Base-by-base conservation (phyloP, 2,888 invertebrate genomes). In the Globia sparganii region DNA sequence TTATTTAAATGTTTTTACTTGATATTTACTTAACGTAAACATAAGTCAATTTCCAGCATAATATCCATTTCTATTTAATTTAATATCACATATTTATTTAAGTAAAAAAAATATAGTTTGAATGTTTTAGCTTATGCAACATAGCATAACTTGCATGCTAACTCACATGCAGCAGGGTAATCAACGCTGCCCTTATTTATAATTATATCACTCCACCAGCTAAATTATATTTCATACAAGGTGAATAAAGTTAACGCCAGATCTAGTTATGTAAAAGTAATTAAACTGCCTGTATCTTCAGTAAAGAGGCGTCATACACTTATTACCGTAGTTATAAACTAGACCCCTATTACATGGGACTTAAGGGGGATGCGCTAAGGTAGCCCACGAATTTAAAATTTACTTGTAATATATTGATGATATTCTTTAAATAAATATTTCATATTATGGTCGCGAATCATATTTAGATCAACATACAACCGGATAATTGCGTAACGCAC, bases 111-210 rank as follows among this genome's bases (percentile, higher is more conserved):
- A 67, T 49, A 67, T 40, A 11, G n/a, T 34, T 59, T 21, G 0
- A 31, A 2, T 53, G 53, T 68, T 74, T 69, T 59, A 31, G 58
- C 59, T 25, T 66, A 15, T 34, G 69, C 31, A 70, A 66, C 56
- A 71, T 61, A 58, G 1, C 37, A 4, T 77, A 34, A 72, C 37
- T 28, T 56, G 8, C 34, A 78, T 65, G 49, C 65, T 15, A 66
- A 72, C 78, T 72, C 61, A 66, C 80, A 79, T 73, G 70, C 70
- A 72, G 15, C 11, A 49, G 9, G 28, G 66, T 49, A 40, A 72
- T 80, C 49, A 80, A 49, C 46, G 53, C 69, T 62, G 76, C 46
- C 69, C 49, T 59, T 64, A 75, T 80, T 80, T 68, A 46, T 80
- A 76, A 76, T 76, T 70, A 72, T 73, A 76, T 70, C 62, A 66